Evolutionary conservation across 2,113 vertebrate genomes (phyloP).

Genomic region (Anolis sagrei): DNA sequence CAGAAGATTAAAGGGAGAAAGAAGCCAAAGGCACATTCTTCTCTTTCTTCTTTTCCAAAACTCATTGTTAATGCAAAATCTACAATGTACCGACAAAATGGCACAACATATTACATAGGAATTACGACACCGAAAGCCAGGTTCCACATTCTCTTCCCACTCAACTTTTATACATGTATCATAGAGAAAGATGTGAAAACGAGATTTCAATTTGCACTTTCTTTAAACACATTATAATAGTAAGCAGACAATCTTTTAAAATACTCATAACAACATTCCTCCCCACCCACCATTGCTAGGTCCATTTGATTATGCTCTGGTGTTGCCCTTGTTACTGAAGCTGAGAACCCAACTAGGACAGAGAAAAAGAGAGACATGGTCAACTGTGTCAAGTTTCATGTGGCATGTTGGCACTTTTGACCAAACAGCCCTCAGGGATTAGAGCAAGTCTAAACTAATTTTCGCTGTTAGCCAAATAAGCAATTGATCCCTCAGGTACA

Average conservation of each 20-base stretch:
- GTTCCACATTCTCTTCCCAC: neutral
- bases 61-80: neutral
- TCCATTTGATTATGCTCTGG: slow-evolving; percentile 27
- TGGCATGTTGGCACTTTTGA: slow-evolving; percentile 29
- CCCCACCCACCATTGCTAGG: slow-evolving; percentile 33
- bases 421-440: slow-evolving; percentile 44
- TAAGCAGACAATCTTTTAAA: neutral
- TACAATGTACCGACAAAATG: slow-evolving; percentile 16
- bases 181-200: neutral
- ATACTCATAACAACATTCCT: neutral
- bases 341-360: slow-evolving; percentile 45
- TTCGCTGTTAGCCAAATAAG: slow-evolving; percentile 34
- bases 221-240: neutral
- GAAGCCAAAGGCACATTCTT: neutral
- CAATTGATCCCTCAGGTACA: slow-evolving; percentile 44
- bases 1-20: neutral
- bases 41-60: slow-evolving; percentile 16
- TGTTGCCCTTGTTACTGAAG: slow-evolving; percentile 19
- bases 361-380: slow-evolving; percentile 45
- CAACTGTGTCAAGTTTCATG: slow-evolving; percentile 20
- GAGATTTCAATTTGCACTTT: neutral
- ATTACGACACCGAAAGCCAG: neutral
- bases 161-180: neutral
- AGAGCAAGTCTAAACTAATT: slow-evolving; percentile 32
- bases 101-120: neutral